phyloP scores from a whole-genome alignment of 2,888 invertebrate genomes.

The Chloromyia formosa region DNA sequence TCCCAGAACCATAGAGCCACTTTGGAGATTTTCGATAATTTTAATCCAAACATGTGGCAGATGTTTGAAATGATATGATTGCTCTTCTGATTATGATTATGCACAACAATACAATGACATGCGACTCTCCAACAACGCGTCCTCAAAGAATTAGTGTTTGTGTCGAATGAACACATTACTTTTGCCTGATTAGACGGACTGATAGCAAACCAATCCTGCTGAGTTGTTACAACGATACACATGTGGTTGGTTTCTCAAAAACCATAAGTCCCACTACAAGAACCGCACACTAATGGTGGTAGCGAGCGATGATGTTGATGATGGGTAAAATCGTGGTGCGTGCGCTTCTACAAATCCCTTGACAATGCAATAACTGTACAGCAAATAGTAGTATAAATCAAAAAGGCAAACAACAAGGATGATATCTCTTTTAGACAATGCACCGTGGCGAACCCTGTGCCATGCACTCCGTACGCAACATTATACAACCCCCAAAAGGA shows the following conservation, averaged over 20 bases:
- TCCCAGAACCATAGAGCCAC: not conserved
- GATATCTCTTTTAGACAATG: slow-evolving; percentile 48
- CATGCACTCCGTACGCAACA: slow-evolving; percentile 17
- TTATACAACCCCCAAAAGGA: slow-evolving; percentile 43
- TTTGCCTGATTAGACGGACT: slow-evolving; percentile 41
- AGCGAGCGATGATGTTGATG: not conserved
- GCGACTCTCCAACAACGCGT: not conserved
- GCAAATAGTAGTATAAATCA: slow-evolving; percentile 45
- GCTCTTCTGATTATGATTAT: slow-evolving; percentile 36
- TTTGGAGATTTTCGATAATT: not conserved
- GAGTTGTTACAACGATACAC: slow-evolving; percentile 8
- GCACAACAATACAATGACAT: slow-evolving; percentile 37
- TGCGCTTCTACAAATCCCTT: slow-evolving; percentile 8
- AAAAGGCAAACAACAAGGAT: slow-evolving; percentile 49
- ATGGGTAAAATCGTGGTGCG: slow-evolving; percentile 11
- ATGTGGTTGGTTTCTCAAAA: slow-evolving; percentile 37
- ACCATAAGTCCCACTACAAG: slow-evolving; percentile 42
- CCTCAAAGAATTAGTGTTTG: not conserved
- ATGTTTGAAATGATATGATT: slow-evolving; percentile 28
- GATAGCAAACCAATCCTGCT: slow-evolving; percentile 28
- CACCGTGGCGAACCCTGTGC: not conserved
- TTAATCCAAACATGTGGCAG: slow-evolving; percentile 35
- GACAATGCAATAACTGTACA: slow-evolving; percentile 31
- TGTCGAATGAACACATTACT: slow-evolving; percentile 25
- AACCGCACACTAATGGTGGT: slow-evolving; percentile 18